Evolutionary conservation across 1,140 invertebrate genomes (phyloP).

Genomic region (Heterodera schachtii): DNA sequence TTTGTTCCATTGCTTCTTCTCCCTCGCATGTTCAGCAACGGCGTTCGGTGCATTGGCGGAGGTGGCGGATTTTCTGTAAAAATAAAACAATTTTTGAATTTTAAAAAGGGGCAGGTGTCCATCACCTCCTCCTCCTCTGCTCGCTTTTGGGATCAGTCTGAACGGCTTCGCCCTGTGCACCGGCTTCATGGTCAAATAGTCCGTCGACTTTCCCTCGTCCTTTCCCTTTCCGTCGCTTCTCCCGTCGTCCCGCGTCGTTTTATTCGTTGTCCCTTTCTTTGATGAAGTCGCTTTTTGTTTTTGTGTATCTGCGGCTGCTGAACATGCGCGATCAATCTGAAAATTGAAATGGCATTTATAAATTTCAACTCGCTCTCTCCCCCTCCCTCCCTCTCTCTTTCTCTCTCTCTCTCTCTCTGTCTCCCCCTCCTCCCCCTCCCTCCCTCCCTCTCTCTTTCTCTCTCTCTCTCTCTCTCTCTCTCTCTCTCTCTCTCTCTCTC

Average conservation of each 20-base stretch:
- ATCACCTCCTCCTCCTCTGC: background rate
- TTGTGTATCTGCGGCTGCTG: slow-evolving; percentile 21
- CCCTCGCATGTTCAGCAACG: background rate
- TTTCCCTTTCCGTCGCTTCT: background rate
- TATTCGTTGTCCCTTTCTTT: background rate
- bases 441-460: too few species aligned
- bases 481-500: too few species aligned
- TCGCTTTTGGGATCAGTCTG: background rate
- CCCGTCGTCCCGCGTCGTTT: background rate
- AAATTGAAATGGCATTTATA: background rate
- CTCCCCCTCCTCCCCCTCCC: too few species aligned
- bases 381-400: too few species aligned
- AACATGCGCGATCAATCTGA: slow-evolving; percentile 18
- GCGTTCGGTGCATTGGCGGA: background rate
- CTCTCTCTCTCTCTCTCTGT: too few species aligned
- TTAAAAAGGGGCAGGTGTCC: background rate
- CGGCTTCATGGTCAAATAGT: slow-evolving; percentile 55
- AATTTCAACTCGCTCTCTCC: too few species aligned
- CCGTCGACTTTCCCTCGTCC: background rate
- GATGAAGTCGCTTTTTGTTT: slow-evolving; percentile 9
- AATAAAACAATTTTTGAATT: background rate
- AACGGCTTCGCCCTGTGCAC: slow-evolving; percentile 46
- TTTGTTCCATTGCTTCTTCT: background rate
- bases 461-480: too few species aligned
- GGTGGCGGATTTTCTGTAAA: background rate